Percentiles rank a stretch among this genome's conserved stretches.
These are phyloP conservation scores for Lacanobia wlatinum DNA, from an alignment of 2,888 invertebrate genomes.

Conservation along the genomic window DNA sequence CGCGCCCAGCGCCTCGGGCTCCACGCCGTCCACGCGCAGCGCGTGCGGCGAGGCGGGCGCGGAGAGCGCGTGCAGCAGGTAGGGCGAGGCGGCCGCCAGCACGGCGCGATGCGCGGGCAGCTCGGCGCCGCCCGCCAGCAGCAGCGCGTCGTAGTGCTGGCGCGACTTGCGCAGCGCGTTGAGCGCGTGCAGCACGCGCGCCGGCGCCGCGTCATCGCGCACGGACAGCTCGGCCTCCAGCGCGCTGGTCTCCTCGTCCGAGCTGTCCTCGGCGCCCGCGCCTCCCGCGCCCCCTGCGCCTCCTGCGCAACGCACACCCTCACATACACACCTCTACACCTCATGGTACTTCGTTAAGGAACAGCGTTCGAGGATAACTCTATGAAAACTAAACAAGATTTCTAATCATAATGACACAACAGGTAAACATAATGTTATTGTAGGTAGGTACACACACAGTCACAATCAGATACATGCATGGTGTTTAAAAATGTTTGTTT, in stretches of 20 bases:
- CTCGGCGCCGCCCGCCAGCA: conserved; percentile 92
- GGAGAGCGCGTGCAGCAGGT: conserved; percentile 93
- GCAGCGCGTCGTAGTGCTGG: conserved; percentile 96
- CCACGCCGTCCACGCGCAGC: conserved; percentile 66
- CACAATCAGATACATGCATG: not conserved
- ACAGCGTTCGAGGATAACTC: not conserved
- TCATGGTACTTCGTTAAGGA: too few relatives aligned
- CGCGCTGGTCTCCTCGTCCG: conserved; percentile 73
- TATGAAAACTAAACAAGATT: not conserved
- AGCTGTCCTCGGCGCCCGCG: conserved; percentile 74
- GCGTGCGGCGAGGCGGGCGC: conserved; percentile 77
- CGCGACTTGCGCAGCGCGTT: conserved; percentile 95
- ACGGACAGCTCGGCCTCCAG: conserved; percentile 87
- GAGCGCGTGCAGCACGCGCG: conserved; percentile 92
- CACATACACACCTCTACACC: not conserved
- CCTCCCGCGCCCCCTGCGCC: conserved; percentile 60
- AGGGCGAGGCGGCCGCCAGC: conserved; percentile 94
- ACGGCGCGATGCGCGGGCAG: conserved; percentile 94
- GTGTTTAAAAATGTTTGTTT: not conserved
- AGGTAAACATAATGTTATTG: conserved; percentile 12
- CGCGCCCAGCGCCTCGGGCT: conserved; percentile 91
- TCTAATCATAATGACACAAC: not conserved
- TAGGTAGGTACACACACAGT: not conserved
- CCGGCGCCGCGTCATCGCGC: conserved; percentile 91
- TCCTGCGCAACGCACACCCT: not conserved